Conservation (phyloP, 1,140 invertebrate species). For the Ditylenchus dipsaci region DNA sequence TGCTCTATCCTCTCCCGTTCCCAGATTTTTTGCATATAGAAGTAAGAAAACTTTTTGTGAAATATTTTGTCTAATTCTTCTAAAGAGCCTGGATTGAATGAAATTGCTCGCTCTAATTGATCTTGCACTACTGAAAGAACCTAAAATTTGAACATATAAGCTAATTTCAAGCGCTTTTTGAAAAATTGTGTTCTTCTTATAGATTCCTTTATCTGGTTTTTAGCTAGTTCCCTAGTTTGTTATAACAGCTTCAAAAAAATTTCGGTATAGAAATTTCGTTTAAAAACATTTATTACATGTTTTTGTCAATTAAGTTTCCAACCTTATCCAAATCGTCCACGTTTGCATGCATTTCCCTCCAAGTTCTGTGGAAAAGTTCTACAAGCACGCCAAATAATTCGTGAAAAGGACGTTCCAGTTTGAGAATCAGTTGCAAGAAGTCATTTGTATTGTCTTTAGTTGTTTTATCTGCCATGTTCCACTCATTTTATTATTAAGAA, state of each 20-base stretch:
- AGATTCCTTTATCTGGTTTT: no score
- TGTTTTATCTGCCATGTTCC: constrained; percentile 6
- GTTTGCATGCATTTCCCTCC: constrained; percentile 51
- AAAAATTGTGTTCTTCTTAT: no score
- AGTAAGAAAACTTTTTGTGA: constrained; percentile 40
- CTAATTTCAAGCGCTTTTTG: no score
- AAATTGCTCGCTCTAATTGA: constrained; percentile 34
- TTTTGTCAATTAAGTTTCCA: no score
- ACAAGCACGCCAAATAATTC: constrained; percentile 33
- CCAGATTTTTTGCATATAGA: constrained; percentile 49
- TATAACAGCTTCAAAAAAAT: no score
- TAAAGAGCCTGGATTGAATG: constrained; percentile 22
- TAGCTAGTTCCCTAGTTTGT: no score
- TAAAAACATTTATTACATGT: no score
- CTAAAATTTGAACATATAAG: constrained; percentile 10
- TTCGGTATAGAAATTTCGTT: no score
- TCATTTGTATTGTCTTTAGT: not conserved
- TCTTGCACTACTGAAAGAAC: constrained; percentile 39
- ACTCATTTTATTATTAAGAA: not conserved
- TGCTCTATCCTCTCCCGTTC: constrained; percentile 37
- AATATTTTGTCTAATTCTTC: constrained; percentile 33
- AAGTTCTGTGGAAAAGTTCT: constrained; percentile 44
- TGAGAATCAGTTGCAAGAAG: constrained; percentile 37
- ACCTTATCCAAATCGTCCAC: constrained; percentile 42
- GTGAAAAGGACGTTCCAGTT: constrained; percentile 41